These are phyloP conservation scores for Alcedo atthis DNA, from an alignment of 2,797 vertebrate species.

Conservation along the genomic window DNA sequence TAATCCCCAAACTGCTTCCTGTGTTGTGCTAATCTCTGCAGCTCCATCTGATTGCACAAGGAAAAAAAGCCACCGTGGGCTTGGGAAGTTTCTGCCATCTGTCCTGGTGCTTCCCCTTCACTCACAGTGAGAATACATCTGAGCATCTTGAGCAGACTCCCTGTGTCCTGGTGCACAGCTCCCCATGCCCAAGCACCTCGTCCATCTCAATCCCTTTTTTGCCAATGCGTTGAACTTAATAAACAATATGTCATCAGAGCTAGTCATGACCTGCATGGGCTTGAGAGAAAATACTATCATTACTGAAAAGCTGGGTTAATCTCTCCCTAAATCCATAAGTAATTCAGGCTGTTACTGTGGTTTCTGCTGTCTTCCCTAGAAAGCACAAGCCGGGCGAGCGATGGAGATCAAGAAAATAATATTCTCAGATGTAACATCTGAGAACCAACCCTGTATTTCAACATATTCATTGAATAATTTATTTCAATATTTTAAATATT, in stretches of 20 bases:
- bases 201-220: background rate
- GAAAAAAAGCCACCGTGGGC: background rate
- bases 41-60: constrained; percentile 35
- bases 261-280: background rate
- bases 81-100: constrained; percentile 56
- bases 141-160: background rate
- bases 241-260: constrained; percentile 19
- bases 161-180: background rate
- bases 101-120: background rate
- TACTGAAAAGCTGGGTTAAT: constrained; percentile 62
- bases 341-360: constrained; percentile 35
- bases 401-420: background rate
- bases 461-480: background rate
- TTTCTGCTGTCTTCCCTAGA: constrained; percentile 40
- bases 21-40: constrained; percentile 10
- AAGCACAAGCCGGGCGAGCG: background rate
- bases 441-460: background rate
- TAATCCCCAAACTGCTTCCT: constrained; percentile 19
- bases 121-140: background rate
- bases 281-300: constrained; percentile 41
- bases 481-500: constrained; percentile 2
- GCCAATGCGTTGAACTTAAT: background rate
- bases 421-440: background rate
- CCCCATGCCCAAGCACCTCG: background rate
- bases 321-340: constrained; percentile 48